These are phyloP conservation scores for Neelides folsomi DNA, from an alignment of 2,888 invertebrate genomes.

Conservation along the genomic window DNA sequence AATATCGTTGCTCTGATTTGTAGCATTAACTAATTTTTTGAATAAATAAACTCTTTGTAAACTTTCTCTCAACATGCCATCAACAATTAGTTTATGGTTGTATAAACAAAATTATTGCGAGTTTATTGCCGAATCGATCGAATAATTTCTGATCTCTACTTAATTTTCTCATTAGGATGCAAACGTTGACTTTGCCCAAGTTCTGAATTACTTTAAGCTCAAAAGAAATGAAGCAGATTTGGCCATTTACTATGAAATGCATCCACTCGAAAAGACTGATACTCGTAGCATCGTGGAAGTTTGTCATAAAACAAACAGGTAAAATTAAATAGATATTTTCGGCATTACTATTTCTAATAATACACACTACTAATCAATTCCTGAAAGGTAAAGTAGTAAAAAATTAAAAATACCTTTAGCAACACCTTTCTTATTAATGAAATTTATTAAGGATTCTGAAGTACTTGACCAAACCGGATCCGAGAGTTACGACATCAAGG, in stretches of 20 bases:
- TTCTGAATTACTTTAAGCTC: constrained; percentile 9
- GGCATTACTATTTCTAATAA: no score
- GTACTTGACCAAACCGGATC: constrained; percentile 3
- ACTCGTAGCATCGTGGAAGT: constrained; percentile 9
- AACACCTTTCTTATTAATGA: neutral
- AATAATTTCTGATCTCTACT: neutral
- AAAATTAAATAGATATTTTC: no score
- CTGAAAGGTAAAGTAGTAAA: no score
- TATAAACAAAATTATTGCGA: no score
- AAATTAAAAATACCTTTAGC: no score
- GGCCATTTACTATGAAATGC: constrained; percentile 10
- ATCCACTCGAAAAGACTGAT: neutral
- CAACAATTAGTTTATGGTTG: no score
- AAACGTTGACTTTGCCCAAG: constrained; percentile 12
- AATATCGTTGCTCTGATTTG: no score
- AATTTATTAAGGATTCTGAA: constrained; percentile 1
- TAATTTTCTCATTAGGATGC: constrained; percentile 3
- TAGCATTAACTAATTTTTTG: no score
- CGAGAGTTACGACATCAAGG: constrained; percentile 1
- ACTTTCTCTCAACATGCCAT: no score
- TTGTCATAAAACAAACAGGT: constrained; percentile 9
- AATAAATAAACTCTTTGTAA: no score
- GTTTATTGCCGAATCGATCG: no score
- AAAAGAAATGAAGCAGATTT: constrained; percentile 9
- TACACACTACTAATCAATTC: no score